A percentile compares a stretch with the other conserved stretches of the same genome.
Conservation (phyloP, 2,113 vertebrate species). For the Pycnonotus jocosus region DNA sequence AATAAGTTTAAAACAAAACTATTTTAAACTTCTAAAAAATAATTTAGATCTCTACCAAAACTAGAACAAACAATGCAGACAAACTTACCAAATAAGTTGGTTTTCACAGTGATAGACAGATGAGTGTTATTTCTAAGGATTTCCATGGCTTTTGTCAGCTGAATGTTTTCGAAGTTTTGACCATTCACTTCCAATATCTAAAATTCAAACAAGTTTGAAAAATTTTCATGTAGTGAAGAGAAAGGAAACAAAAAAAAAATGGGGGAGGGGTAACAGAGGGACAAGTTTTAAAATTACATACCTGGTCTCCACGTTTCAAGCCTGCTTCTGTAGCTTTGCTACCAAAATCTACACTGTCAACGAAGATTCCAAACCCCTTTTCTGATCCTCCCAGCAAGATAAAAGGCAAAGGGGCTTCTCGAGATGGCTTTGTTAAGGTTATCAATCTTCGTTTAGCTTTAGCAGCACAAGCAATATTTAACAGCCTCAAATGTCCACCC, state of each 20-base stretch:
- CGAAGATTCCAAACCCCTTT: constrained; percentile 94
- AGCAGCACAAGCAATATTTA: constrained; percentile 98
- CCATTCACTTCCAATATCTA: constrained; percentile 98
- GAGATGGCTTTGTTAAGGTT: constrained; percentile 91
- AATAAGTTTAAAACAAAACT: neutral
- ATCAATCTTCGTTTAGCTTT: constrained; percentile 94
- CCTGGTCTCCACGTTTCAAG: constrained; percentile 97
- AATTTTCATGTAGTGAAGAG: neutral
- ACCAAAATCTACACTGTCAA: constrained; percentile 90
- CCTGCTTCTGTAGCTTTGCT: constrained; percentile 94
- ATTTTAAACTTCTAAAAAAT: neutral
- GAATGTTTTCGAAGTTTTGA: constrained; percentile 98
- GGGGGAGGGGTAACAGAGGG: rapidly evolving
- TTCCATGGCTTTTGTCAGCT: constrained; percentile 95
- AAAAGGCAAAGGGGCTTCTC: constrained; percentile 93
- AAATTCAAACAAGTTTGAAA: neutral
- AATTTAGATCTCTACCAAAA: neutral
- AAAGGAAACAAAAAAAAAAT: neutral
- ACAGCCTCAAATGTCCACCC: constrained; percentile 94
- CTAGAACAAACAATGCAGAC: neutral
- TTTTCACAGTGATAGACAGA: constrained; percentile 99
- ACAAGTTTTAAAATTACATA: constrained; percentile 20
- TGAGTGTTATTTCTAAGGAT: constrained; percentile 99
- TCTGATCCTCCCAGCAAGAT: constrained; percentile 92
- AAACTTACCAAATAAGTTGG: constrained; percentile 91